Conservation (phyloP, 2,797 vertebrate genomes). For the Eulemur mongoz region DNA sequence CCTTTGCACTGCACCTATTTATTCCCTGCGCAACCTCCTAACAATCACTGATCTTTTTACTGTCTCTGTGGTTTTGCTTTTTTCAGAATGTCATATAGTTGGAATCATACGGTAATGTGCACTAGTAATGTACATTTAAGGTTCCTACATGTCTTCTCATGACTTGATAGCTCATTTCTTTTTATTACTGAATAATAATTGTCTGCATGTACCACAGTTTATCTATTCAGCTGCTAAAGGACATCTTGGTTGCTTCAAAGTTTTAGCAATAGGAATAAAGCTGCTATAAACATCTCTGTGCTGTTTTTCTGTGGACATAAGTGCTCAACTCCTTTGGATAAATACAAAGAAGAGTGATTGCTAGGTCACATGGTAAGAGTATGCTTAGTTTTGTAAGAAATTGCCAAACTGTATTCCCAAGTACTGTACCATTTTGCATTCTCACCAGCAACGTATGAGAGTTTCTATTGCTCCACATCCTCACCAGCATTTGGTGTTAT, state of each 20-base stretch:
- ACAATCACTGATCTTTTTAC: not conserved
- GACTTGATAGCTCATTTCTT: not conserved
- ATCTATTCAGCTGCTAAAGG: not conserved
- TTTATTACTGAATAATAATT: not conserved
- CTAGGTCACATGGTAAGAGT: not conserved
- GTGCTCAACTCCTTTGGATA: not conserved
- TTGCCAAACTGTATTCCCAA: not conserved
- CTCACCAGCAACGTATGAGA: not conserved
- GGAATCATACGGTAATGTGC: not conserved
- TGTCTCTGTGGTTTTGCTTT: not conserved
- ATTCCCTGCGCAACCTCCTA: not conserved
- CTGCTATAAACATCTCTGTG: not conserved
- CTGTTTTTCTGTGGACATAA: not conserved
- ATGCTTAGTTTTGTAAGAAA: not conserved
- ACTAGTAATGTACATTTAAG: not conserved
- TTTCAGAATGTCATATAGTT: not conserved
- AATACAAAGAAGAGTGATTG: not conserved
- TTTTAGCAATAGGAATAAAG: not conserved
- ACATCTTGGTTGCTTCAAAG: not conserved
- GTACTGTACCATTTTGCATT: not conserved
- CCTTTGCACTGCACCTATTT: not conserved
- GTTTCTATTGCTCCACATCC: not conserved
- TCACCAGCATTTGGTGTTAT: not conserved
- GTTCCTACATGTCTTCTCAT: not conserved
- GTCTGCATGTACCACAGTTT: not conserved